phyloP scores from a whole-genome alignment of 2,113 vertebrate species.

The Collichthys lucidus region DNA sequence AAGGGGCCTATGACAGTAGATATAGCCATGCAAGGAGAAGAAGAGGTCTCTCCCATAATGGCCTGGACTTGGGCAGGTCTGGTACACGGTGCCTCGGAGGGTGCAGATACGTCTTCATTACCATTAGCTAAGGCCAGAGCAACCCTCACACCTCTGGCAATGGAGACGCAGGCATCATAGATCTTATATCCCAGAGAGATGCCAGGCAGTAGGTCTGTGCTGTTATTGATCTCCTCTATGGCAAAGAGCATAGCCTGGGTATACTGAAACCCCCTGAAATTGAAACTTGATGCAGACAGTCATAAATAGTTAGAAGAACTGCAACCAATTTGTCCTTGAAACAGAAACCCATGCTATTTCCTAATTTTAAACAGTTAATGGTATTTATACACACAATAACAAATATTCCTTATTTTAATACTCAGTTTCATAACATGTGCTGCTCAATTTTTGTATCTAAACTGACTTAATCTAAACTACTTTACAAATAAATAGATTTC shows the following conservation, averaged over 20 bases:
- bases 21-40: conserved; percentile 77
- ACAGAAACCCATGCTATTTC: neutral
- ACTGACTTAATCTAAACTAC: no score
- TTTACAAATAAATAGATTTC: neutral
- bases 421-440: neutral
- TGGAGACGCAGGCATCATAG: conserved; percentile 80
- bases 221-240: conserved; percentile 84
- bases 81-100: conserved; percentile 47
- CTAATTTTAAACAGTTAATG: neutral
- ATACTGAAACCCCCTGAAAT: conserved; percentile 80
- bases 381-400: neutral
- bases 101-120: conserved; percentile 36
- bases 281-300: conserved; percentile 10
- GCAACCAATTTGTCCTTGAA: neutral
- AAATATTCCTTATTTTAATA: neutral
- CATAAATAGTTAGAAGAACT: neutral
- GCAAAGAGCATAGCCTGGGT: conserved; percentile 83
- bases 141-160: conserved; percentile 66
- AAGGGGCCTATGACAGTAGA: conserved; percentile 13
- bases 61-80: conserved; percentile 74
- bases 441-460: no score
- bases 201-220: conserved; percentile 77
- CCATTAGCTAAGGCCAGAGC: conserved; percentile 77
- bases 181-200: conserved; percentile 81
- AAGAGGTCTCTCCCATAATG: conserved; percentile 80